phyloP scores from a whole-genome alignment of 1,140 invertebrate genomes.

The Sesamia nonagrioides region DNA sequence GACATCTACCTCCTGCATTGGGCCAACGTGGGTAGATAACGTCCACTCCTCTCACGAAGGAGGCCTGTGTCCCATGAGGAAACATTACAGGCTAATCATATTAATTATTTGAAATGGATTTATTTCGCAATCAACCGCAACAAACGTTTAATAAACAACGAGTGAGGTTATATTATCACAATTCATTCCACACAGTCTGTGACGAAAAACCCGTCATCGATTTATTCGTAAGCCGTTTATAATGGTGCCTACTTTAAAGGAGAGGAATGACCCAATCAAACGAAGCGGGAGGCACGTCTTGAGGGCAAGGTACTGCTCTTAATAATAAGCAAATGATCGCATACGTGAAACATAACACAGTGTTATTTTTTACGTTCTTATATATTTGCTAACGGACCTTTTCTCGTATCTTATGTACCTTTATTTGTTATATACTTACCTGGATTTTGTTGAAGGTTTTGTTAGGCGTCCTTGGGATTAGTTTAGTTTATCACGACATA shows the following conservation, averaged over 20 bases:
- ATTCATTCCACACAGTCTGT: conserved; percentile 12
- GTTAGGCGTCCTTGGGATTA: background rate
- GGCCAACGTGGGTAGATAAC: no score
- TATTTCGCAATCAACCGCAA: background rate
- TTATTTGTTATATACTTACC: background rate
- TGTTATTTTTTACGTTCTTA: conserved; percentile 37
- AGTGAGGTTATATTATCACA: conserved; percentile 36
- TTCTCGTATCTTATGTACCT: background rate
- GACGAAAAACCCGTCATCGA: conserved; percentile 58
- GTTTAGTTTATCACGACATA: no score
- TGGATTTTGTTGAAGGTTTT: conserved; percentile 16
- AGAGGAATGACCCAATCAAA: conserved; percentile 69
- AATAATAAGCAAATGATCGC: conserved; percentile 64
- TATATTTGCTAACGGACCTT: background rate
- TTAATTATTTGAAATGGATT: no score
- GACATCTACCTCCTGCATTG: no score
- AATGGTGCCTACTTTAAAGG: conserved; percentile 55
- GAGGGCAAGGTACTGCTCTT: conserved; percentile 58
- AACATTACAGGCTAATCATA: no score
- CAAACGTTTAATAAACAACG: background rate
- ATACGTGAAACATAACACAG: conserved; percentile 42
- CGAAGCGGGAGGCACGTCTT: conserved; percentile 71
- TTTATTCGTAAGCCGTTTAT: conserved; percentile 57
- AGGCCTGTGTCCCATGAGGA: no score
- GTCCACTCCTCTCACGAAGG: no score